These are phyloP conservation scores for Ips nitidus DNA, from an alignment of 1,140 invertebrate species.

Conservation along the genomic window DNA sequence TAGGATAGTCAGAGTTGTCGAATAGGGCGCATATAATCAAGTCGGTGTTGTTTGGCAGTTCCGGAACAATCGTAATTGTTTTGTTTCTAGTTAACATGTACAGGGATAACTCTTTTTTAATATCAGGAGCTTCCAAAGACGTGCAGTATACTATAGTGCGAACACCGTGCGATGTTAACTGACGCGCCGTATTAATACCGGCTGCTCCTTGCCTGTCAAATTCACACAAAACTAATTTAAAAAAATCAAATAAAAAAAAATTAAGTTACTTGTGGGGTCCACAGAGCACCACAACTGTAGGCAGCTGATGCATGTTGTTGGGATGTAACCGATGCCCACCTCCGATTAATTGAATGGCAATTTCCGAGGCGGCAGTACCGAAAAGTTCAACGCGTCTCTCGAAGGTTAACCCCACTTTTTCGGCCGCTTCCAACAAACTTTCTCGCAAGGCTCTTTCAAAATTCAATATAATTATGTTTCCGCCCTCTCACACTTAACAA, in stretches of 20 bases:
- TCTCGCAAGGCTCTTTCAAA: slow-evolving; percentile 59
- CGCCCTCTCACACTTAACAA: not conserved
- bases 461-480: not conserved
- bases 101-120: slow-evolving; percentile 61
- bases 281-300: slow-evolving; percentile 74
- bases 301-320: slow-evolving; percentile 80
- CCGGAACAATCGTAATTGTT: slow-evolving; percentile 55
- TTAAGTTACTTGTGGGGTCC: slow-evolving; percentile 60
- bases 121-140: slow-evolving; percentile 36
- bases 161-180: slow-evolving; percentile 80
- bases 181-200: slow-evolving; percentile 74
- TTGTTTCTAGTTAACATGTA: slow-evolving; percentile 65
- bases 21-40: slow-evolving; percentile 70
- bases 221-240: slow-evolving; percentile 2
- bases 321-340: slow-evolving; percentile 74
- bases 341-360: slow-evolving; percentile 75
- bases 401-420: slow-evolving; percentile 65
- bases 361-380: slow-evolving; percentile 75
- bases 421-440: slow-evolving; percentile 66
- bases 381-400: slow-evolving; percentile 73
- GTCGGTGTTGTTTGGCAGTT: slow-evolving; percentile 65
- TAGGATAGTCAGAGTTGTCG: slow-evolving; percentile 51
- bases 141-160: slow-evolving; percentile 66
- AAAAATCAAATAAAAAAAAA: not conserved
- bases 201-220: slow-evolving; percentile 63